Base-by-base conservation (phyloP, 2,888 invertebrate species). In the Drosophila meridionalis region DNA sequence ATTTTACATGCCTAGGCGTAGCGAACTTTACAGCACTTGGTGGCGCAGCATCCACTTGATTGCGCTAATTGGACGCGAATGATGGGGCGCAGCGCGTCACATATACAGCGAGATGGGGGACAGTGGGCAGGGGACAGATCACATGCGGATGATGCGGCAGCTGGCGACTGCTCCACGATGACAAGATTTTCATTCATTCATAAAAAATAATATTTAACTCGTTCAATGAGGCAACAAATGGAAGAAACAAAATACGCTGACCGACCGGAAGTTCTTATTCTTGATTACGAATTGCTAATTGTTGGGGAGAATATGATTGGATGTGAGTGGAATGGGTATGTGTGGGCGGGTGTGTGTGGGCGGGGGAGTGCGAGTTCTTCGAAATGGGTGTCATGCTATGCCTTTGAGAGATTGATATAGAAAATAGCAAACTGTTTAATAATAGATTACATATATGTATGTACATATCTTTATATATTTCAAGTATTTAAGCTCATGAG, bases 221-320 rank as follows among this genome's bases (percentile, higher is more conserved):
- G 50, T 73, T 73, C 78, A 78, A 66, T 73, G 66, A 66, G 65
- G 52, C 77, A 69, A 38, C 45, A 28, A 36, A 53, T 6, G 40
- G 60, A 56, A 8, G 34, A 55, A 32, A 55, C 43, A 38, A 42
- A 55, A 68, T 34, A 26, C 53, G 56, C 43, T 30, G 45, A 52
- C 36, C 50, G 86, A 81, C 91, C 91, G 91, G 91, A 91, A 91
- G 91, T 90, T 80, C 87, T 87, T 85, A 87, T 90, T 78, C 73
- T 90, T 90, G 83, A 90, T 91, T 89, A 83, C 85, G 80, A 86
- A 78, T 72, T 77, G 75, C 82, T 83, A 88, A 91, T 86, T 62
- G 67, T 12, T 26, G 20, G 3, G 36, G 20, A 20, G 20, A 20
- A 20, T 20, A 20, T 20, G 20, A 52, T 34, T 20, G 20, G n/a